phyloP scores from a whole-genome alignment of 2,888 invertebrate species.

The Ophonus ardosiacus region DNA sequence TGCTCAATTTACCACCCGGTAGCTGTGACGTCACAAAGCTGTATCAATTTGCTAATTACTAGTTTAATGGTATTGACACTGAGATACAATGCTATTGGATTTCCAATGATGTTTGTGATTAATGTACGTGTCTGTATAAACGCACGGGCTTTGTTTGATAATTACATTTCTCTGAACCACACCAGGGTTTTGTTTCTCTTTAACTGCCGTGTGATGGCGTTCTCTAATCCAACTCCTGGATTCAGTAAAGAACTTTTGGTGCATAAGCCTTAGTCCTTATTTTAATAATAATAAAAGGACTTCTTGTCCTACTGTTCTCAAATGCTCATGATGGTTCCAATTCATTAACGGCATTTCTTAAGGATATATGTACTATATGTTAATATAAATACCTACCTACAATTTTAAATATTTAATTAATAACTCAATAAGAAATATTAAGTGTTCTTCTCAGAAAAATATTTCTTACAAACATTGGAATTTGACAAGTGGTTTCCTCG shows the following conservation, averaged over 20 bases:
- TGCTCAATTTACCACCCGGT: conserved; percentile 49
- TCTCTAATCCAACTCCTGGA: conserved; percentile 2
- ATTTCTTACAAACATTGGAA: too few relatives aligned
- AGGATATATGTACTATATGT: too few relatives aligned
- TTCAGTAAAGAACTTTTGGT: background rate
- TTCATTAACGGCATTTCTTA: too few relatives aligned
- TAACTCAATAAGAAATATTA: too few relatives aligned
- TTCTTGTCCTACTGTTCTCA: too few relatives aligned
- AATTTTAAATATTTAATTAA: too few relatives aligned
- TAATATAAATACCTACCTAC: too few relatives aligned
- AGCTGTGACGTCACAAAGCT: conserved; percentile 60
- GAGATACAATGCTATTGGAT: conserved; percentile 62
- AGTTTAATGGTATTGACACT: conserved; percentile 63
- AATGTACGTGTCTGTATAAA: conserved; percentile 43
- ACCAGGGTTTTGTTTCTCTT: conserved; percentile 36
- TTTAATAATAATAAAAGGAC: too few relatives aligned
- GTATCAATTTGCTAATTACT: conserved; percentile 64
- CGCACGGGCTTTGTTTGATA: conserved; percentile 52
- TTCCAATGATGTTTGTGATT: conserved; percentile 60
- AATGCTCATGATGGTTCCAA: too few relatives aligned
- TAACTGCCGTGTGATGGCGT: background rate
- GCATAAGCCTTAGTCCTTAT: too few relatives aligned
- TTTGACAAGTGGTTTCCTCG: too few relatives aligned
- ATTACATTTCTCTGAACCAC: conserved; percentile 44
- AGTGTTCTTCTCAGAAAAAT: too few relatives aligned